Evolutionary conservation across 2,888 invertebrate genomes (phyloP).

Genomic region (Belgica antarctica): DNA sequence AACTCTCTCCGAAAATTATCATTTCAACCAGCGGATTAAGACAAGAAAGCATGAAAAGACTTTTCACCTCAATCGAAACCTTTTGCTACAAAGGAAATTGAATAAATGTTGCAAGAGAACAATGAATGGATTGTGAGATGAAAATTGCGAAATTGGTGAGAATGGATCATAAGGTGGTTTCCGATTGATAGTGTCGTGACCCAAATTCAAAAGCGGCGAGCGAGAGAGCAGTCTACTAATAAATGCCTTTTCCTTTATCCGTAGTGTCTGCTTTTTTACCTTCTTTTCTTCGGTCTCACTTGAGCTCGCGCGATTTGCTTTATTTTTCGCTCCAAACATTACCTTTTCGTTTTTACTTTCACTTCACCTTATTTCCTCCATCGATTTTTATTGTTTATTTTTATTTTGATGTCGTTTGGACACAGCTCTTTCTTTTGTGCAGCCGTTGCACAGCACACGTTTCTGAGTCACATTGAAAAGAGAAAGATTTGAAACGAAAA

Average conservation of each 20-base stretch:
- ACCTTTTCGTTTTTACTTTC: conserved; percentile 32
- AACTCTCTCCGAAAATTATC: conserved; percentile 21
- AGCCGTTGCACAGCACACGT: too few species aligned
- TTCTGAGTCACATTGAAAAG: too few species aligned
- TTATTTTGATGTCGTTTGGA: neutral
- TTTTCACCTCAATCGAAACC: conserved; percentile 25
- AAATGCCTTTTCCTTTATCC: too few species aligned
- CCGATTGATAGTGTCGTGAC: conserved; percentile 31
- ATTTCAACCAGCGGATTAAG: neutral
- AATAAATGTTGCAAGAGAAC: conserved; percentile 22
- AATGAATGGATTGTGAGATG: neutral
- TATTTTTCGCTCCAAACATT: neutral
- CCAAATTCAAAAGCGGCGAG: neutral
- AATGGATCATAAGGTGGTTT: conserved; percentile 18
- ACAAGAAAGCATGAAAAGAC: neutral
- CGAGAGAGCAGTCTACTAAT: too few species aligned
- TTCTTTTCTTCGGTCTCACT: neutral
- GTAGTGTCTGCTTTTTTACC: neutral
- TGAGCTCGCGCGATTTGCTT: too few species aligned
- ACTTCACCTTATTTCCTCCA: conserved; percentile 15
- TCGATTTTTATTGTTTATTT: neutral
- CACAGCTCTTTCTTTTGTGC: too few species aligned
- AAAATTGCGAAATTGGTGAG: conserved; percentile 31
- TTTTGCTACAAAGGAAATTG: conserved; percentile 10
- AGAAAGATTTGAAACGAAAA: conserved; percentile 7